Percentiles rank a stretch among this genome's conserved stretches.
phyloP scores from a whole-genome alignment of 2,113 vertebrate species.

The Mellivora capensis region DNA sequence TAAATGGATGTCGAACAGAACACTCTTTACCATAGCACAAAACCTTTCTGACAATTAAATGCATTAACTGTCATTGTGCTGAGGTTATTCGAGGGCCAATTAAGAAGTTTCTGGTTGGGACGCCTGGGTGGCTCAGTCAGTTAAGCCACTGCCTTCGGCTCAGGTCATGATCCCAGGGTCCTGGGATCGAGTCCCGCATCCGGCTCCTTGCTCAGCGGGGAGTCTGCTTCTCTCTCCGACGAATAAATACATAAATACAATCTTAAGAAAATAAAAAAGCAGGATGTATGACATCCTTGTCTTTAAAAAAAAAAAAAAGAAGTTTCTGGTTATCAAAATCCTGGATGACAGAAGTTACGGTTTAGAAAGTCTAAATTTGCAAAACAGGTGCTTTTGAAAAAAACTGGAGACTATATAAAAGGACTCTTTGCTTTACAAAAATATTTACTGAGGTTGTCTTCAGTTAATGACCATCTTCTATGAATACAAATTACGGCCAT shows the following conservation, averaged over 20 bases:
- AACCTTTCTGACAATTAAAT: not conserved
- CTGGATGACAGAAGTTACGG: not conserved
- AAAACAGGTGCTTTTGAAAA: not conserved
- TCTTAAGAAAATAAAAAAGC: too few species aligned
- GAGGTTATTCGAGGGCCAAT: not conserved
- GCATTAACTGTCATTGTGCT: not conserved
- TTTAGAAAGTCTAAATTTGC: not conserved
- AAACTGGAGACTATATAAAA: not conserved
- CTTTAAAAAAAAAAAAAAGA: too few species aligned
- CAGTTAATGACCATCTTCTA: not conserved
- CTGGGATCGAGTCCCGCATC: too few species aligned
- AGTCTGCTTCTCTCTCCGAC: too few species aligned
- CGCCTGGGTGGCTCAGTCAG: too few species aligned
- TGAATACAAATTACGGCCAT: not conserved
- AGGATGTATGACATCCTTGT: too few species aligned
- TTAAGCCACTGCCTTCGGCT: too few species aligned
- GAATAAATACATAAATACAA: too few species aligned
- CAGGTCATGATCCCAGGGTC: too few species aligned
- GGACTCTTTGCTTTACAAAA: not conserved
- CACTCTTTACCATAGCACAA: not conserved
- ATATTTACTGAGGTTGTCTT: not conserved
- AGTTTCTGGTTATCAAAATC: not conserved
- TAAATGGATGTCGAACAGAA: not conserved
- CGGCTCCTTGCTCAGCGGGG: too few species aligned
- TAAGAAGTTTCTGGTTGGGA: too few species aligned